Evolutionary conservation across 1,140 invertebrate genomes (phyloP).

Genomic region (Euura saliciscinereae): DNA sequence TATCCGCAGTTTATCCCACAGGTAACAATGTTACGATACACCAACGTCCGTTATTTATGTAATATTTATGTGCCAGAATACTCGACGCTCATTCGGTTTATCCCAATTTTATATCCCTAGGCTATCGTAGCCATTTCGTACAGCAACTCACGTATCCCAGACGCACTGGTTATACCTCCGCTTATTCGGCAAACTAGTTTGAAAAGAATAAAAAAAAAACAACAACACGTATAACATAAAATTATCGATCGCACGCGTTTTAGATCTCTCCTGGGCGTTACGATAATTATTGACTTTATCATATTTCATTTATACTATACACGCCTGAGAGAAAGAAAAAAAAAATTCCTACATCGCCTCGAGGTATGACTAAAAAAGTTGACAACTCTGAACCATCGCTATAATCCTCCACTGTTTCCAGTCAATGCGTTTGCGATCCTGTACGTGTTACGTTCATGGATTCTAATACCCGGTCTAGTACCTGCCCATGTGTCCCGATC

Average conservation of each 20-base stretch:
- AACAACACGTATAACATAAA: background rate
- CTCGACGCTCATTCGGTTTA: background rate
- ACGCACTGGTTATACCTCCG: slow-evolving; percentile 8
- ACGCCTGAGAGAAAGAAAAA: too few species aligned
- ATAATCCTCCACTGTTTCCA: background rate
- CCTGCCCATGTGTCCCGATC: background rate
- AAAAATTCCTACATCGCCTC: too few species aligned
- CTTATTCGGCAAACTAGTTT: slow-evolving; percentile 2
- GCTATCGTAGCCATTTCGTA: background rate
- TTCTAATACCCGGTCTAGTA: too few species aligned
- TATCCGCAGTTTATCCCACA: background rate
- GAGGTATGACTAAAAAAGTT: too few species aligned
- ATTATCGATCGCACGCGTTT: background rate
- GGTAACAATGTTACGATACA: background rate
- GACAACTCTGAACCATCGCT: background rate
- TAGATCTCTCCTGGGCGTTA: too few species aligned
- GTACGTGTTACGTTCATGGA: background rate
- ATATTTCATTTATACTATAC: too few species aligned
- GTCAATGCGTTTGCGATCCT: background rate
- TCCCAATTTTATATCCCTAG: background rate
- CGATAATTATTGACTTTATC: background rate
- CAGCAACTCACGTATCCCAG: background rate
- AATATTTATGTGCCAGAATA: background rate
- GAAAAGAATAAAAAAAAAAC: slow-evolving; percentile 8
- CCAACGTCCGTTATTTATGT: background rate